phyloP scores from a whole-genome alignment of 2,888 invertebrate genomes.

The Azorinus chamasolen region DNA sequence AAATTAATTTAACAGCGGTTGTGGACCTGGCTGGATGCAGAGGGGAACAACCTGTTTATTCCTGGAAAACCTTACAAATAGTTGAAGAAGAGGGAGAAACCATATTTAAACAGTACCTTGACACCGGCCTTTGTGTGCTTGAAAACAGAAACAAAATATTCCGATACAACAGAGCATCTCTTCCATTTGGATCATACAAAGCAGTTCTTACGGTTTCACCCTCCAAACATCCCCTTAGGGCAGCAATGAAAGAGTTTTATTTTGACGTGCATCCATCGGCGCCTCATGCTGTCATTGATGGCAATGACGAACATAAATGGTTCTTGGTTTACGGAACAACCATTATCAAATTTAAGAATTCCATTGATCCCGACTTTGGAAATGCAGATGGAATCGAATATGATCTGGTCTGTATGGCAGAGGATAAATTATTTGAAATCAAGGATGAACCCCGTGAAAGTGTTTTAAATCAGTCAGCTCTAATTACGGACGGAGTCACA shows the following conservation, averaged over 20 bases:
- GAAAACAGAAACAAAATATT: constrained; percentile 66
- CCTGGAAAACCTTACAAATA: constrained; percentile 75
- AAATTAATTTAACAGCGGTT: constrained; percentile 70
- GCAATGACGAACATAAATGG: constrained; percentile 70
- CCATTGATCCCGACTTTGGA: constrained; percentile 78
- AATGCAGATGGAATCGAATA: constrained; percentile 76
- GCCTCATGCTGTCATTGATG: constrained; percentile 74
- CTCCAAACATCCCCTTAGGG: constrained; percentile 58
- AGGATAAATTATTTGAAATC: constrained; percentile 53
- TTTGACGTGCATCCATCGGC: constrained; percentile 74
- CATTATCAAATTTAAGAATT: constrained; percentile 74
- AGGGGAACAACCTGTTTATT: constrained; percentile 61
- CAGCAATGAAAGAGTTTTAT: constrained; percentile 62
- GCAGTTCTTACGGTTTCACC: constrained; percentile 78
- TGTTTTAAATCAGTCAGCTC: constrained; percentile 57
- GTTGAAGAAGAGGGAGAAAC: constrained; percentile 58
- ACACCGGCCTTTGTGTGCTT: constrained; percentile 65
- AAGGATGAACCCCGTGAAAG: constrained; percentile 32
- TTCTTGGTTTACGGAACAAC: constrained; percentile 76
- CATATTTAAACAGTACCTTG: constrained; percentile 68
- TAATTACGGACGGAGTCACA: constrained; percentile 69
- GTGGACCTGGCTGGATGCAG: constrained; percentile 59
- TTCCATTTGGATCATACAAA: constrained; percentile 77
- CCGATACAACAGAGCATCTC: constrained; percentile 65
- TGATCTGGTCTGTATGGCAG: constrained; percentile 79